Base-by-base conservation (phyloP, 1,140 invertebrate genomes). In the Neotoxoptera formosana region DNA sequence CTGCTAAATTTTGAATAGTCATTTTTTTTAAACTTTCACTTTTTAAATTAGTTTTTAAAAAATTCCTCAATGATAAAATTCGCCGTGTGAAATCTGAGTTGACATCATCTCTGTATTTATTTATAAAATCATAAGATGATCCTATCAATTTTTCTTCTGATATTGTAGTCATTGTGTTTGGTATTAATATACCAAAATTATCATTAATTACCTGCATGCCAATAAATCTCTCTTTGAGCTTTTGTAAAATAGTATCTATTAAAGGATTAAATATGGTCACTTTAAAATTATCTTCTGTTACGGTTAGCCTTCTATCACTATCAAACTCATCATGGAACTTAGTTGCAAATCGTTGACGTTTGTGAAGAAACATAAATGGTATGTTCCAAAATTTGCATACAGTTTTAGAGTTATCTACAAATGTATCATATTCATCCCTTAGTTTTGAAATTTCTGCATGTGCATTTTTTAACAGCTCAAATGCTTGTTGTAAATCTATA, bases 231-330 rank as follows among this genome's bases (percentile, higher is more conserved):
- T 89, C 87, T 53, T 89, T 89, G 7, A 89, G 87, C 34, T 90
- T 34, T 45, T 56, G 36, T 25, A 90, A 56, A 34, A 51, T 25
- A 34, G 88, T 90, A 56, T 90, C 88, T 25, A 90, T 34, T 9
- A 41, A 36, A 25, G 88, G 51, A 56, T 90, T 36, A 90, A 90
- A 90, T 56, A 90, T 41, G 3, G 30, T 36, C 9, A 90, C 51
- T 90, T 56, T 90, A 56, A 90, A 90, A 90, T 90, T 90, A 21
- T 90, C 88, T 41, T 90, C 88, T 34, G 88, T 90, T 53, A 90
- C 11, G 9, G 51, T 34, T 30, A 90, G 23, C 7, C 88, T 17
- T 90, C 88, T 21, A 41, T 89, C 88, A 56, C 51, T 23, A 36
- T 89, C 87, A 53, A 53, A 48, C 34, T 89, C 87, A 34, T 89